Evolutionary conservation across 1,140 invertebrate species (phyloP).

Genomic region (Oscheius sp.): DNA sequence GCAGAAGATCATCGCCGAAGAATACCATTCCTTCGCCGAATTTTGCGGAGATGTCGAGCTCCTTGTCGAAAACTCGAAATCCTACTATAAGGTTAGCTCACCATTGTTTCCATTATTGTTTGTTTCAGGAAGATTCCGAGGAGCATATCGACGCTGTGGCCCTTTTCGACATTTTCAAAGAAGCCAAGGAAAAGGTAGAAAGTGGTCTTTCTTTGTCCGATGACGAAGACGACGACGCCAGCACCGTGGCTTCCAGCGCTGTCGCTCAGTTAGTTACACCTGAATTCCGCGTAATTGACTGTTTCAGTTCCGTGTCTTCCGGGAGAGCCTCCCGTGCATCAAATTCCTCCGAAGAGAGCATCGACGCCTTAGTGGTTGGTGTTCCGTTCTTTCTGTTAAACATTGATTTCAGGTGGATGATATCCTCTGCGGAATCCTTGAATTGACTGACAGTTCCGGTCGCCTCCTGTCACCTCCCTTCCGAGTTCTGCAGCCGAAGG

Average conservation of each 20-base stretch:
- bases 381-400: constrained; percentile 35
- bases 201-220: neutral
- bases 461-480: constrained; percentile 58
- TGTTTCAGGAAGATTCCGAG: constrained; percentile 30
- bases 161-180: constrained; percentile 13
- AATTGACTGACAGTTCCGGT: constrained; percentile 46
- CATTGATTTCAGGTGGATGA: constrained; percentile 44
- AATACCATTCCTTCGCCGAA: constrained; percentile 84
- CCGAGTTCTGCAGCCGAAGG: constrained; percentile 43
- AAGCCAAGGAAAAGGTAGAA: neutral
- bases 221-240: neutral
- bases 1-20: constrained; percentile 91
- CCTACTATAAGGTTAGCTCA: constrained; percentile 77
- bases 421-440: constrained; percentile 42
- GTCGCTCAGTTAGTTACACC: neutral
- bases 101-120: neutral
- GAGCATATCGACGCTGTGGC: constrained; percentile 33
- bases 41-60: constrained; percentile 80
- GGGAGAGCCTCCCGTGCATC: neutral
- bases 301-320: constrained; percentile 13
- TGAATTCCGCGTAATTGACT: neutral
- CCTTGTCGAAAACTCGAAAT: constrained; percentile 84
- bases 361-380: constrained; percentile 15
- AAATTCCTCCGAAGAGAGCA: neutral
- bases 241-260: neutral